Base-by-base conservation (phyloP, 2,797 vertebrate genomes). In the Helarctos malayanus region DNA sequence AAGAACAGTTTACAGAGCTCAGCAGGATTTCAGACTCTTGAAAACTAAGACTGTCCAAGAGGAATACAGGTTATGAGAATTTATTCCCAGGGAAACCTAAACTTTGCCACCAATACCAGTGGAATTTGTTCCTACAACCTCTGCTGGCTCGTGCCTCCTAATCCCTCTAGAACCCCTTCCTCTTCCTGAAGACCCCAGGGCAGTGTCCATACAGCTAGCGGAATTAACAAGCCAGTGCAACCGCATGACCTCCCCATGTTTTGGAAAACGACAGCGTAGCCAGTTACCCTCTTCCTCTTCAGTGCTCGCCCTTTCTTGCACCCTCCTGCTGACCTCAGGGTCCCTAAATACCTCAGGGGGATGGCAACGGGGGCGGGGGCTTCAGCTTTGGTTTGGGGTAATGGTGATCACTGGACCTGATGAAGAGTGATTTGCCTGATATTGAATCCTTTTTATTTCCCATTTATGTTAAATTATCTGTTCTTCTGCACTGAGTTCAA, bases 401-500 rank as follows among this genome's bases (percentile, higher is more conserved):
- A 32, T 68, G 49, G 29, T 35, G 29, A 89, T 35, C 10, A 25
- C 47, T 69, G 35, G 23, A 19, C n/a, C 32, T 69, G 35, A 81
- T 83, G 23, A 68, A 88, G 32, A 8, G 21, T 16, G 38, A 73
- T 29, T 27, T 91, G 75, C 86, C 85, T 93, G n/a, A 54, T 21
- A 63, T 11, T 45, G 71, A 94, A 81, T 83, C 68, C 63, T 56
- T 92, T 92, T 79, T 81, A 76, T 97, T 92, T 92, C 65, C 71
- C 57, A 71, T 94, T 71, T 81, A 52, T 49, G 21, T 95, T 83
- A 93, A 88, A 80, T 88, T 56, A n/a, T 78, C 27, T 89, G 65
- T 79, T 94, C 61, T 83, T 95, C 69, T 89, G 73, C 41, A 89
- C 73, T 54, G 54, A 95, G 73, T 76, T 94, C 71, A 94, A 85